Conservation (phyloP, 2,113 vertebrate genomes). For the Stegostoma tigrinum region DNA sequence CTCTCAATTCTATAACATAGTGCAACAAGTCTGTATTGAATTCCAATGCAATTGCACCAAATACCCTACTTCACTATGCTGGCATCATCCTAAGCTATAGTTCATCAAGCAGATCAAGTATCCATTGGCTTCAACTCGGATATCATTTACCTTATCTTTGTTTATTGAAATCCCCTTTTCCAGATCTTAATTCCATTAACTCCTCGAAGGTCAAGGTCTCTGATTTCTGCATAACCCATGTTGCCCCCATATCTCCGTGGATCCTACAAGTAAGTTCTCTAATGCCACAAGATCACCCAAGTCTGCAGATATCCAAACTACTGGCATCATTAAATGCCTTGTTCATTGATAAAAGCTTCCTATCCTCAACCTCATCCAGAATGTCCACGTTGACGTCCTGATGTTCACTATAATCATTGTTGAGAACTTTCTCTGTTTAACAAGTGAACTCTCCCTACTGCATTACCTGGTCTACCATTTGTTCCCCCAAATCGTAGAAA, state of each 20-base stretch:
- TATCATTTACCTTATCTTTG: no score
- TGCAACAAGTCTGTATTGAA: neutral
- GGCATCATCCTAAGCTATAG: neutral
- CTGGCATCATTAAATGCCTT: neutral
- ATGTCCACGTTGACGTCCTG: neutral
- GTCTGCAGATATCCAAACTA: neutral
- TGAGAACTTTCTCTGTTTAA: neutral
- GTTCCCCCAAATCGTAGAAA: neutral
- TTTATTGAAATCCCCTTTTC: no score
- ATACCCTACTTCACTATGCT: neutral
- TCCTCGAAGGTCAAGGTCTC: neutral
- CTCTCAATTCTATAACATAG: neutral
- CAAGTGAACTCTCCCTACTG: no score
- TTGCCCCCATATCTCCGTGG: neutral
- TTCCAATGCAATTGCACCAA: neutral
- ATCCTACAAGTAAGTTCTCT: neutral
- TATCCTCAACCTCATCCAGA: neutral
- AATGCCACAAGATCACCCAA: neutral
- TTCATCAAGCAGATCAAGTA: no score
- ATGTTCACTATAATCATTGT: neutral
- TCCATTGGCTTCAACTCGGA: no score
- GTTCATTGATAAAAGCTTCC: neutral
- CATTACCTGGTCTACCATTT: neutral
- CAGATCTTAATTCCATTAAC: neutral
- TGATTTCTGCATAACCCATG: neutral